A percentile compares a stretch with the other conserved stretches of the same genome.
phyloP scores from a whole-genome alignment of 2,888 invertebrate species.

The Steromphala cineraria region DNA sequence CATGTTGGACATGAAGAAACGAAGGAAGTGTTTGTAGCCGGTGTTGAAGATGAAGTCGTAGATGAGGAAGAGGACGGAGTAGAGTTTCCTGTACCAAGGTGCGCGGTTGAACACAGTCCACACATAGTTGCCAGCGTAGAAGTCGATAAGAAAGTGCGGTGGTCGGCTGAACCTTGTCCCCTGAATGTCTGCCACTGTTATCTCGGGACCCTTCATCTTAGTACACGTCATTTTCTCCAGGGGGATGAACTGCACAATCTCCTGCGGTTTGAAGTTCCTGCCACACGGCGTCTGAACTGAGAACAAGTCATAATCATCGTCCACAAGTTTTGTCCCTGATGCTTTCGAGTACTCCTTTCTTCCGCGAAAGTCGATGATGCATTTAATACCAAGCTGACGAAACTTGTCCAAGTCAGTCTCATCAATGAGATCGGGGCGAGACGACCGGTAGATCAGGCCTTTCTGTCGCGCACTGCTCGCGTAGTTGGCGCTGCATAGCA shows the following conservation, averaged over 20 bases:
- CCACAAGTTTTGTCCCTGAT: slow-evolving; percentile 52
- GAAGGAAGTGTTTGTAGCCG: slow-evolving; percentile 48
- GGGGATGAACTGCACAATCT: slow-evolving; percentile 32
- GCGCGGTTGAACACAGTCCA: slow-evolving; percentile 53
- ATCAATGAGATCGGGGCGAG: slow-evolving; percentile 62
- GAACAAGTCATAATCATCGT: slow-evolving; percentile 50
- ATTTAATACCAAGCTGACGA: slow-evolving; percentile 50
- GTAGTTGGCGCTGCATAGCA: slow-evolving; percentile 29
- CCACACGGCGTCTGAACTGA: slow-evolving; percentile 47
- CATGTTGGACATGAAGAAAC: slow-evolving; percentile 47
- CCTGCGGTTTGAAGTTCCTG: slow-evolving; percentile 39
- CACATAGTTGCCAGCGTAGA: slow-evolving; percentile 56
- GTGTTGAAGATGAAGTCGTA: slow-evolving; percentile 52
- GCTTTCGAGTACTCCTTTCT: slow-evolving; percentile 54
- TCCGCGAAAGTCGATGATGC: slow-evolving; percentile 66
- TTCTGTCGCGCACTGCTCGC: slow-evolving; percentile 5
- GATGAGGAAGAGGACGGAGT: slow-evolving; percentile 54
- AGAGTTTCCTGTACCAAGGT: slow-evolving; percentile 57
- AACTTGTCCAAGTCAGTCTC: slow-evolving; percentile 49
- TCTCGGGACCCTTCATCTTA: not conserved
- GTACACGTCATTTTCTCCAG: not conserved
- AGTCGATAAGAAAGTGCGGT: slow-evolving; percentile 50
- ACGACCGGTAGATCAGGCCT: slow-evolving; percentile 58
- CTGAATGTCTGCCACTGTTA: not conserved
- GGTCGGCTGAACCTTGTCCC: not conserved